phyloP scores from a whole-genome alignment of 2,797 vertebrate genomes.

The Cichlasoma orientale region DNA sequence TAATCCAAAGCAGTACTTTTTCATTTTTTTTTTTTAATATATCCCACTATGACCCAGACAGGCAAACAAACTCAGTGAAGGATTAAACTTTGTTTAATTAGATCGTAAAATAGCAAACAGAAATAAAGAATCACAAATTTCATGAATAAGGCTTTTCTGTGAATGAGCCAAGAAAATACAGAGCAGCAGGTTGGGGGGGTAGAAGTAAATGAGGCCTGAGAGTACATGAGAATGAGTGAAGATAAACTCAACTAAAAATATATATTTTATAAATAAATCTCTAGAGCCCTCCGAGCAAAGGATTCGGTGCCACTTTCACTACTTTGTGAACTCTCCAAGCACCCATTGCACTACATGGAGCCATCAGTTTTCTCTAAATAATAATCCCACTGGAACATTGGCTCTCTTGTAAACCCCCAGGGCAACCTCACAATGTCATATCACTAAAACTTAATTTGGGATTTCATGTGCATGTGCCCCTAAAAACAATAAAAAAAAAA shows the following conservation, averaged over 20 bases:
- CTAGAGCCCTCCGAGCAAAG: conserved; percentile 37
- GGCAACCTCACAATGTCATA: conserved; percentile 14
- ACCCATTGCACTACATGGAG: conserved; percentile 34
- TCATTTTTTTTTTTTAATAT: neutral
- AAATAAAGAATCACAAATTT: neutral
- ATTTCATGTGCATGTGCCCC: neutral
- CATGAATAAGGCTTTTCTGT: neutral
- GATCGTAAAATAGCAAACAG: neutral
- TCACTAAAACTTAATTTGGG: conserved; percentile 15
- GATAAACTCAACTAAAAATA: conserved; percentile 20
- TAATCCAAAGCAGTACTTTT: neutral
- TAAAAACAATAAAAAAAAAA: neutral
- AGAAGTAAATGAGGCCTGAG: conserved; percentile 2
- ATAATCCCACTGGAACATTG: conserved; percentile 52
- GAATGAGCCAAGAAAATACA: neutral
- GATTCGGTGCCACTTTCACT: conserved; percentile 44
- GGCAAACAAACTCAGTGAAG: neutral
- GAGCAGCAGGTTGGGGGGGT: neutral
- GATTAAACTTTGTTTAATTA: neutral
- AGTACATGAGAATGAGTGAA: conserved; percentile 24
- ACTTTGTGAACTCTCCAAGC: conserved; percentile 39
- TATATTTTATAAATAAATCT: conserved; percentile 55
- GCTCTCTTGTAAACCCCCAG: conserved; percentile 18
- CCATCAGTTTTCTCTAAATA: conserved; percentile 65
- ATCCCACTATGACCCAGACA: neutral